These are phyloP conservation scores for Calephelis nemesis DNA, from an alignment of 1,140 invertebrate genomes.

Conservation along the genomic window DNA sequence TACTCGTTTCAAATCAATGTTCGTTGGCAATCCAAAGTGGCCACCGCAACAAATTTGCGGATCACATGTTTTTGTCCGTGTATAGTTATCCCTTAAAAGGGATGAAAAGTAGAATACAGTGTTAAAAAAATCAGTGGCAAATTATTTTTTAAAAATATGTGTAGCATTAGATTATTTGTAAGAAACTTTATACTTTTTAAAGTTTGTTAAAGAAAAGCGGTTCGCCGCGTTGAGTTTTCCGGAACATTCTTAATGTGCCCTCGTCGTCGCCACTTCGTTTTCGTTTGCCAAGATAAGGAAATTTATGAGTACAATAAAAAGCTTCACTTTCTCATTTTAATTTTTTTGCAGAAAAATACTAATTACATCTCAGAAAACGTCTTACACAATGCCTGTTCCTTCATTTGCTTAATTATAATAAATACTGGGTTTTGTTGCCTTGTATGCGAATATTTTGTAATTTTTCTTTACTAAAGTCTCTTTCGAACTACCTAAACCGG, in stretches of 20 bases:
- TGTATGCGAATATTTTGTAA: not conserved
- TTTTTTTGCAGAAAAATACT: conserved; percentile 21
- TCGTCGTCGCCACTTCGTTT: conserved; percentile 22
- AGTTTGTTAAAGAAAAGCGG: conserved; percentile 5
- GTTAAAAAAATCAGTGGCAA: too few relatives aligned
- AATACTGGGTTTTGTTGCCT: not conserved
- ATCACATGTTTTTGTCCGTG: too few relatives aligned
- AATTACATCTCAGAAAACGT: conserved; percentile 18
- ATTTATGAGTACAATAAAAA: conserved; percentile 24
- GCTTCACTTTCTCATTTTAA: conserved; percentile 7
- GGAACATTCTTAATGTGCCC: conserved; percentile 21
- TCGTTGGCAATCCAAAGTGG: too few relatives aligned
- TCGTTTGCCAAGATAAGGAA: conserved; percentile 23
- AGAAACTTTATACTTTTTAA: conserved; percentile 7
- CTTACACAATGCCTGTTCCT: not conserved
- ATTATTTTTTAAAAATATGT: too few relatives aligned
- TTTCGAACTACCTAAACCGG: too few relatives aligned
- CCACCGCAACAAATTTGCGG: too few relatives aligned
- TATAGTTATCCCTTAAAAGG: too few relatives aligned
- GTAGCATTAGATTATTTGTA: not conserved
- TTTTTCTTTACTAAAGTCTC: not conserved
- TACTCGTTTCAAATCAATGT: too few relatives aligned
- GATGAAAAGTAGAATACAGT: too few relatives aligned
- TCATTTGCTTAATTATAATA: conserved; percentile 12
- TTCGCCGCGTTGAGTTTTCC: conserved; percentile 3